Evolutionary conservation across 2,888 invertebrate genomes (phyloP).

Genomic region (Cepaea hortensis): DNA sequence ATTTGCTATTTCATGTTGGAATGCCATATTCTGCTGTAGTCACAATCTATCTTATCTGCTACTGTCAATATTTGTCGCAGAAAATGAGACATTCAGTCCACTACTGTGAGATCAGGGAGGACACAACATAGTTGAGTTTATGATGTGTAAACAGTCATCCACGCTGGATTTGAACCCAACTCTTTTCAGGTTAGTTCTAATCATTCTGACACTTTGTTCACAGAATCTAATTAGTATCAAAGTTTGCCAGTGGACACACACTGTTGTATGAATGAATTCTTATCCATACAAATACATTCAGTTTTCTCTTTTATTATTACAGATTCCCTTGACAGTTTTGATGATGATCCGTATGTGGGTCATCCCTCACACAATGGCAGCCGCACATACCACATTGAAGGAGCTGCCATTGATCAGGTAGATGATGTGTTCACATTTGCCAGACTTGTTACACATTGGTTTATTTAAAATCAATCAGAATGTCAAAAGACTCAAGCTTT

Average conservation of each 20-base stretch:
- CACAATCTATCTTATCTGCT: too few relatives aligned
- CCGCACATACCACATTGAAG: constrained; percentile 9
- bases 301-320: constrained; percentile 21
- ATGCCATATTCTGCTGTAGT: too few relatives aligned
- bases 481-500: too few relatives aligned
- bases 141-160: not conserved
- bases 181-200: too few relatives aligned
- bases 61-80: too few relatives aligned
- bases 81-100: too few relatives aligned
- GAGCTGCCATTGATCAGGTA: constrained; percentile 50
- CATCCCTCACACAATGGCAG: not conserved
- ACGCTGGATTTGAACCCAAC: not conserved
- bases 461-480: not conserved
- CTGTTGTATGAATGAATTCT: not conserved
- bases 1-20: too few relatives aligned
- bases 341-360: constrained; percentile 46
- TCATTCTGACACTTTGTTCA: too few relatives aligned
- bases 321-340: constrained; percentile 53
- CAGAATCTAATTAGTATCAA: too few relatives aligned
- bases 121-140: not conserved
- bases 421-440: not conserved
- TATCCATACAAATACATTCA: not conserved
- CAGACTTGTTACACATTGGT: not conserved
- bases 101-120: not conserved
- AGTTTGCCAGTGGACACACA: not conserved